Evolutionary conservation across 2,888 invertebrate species (phyloP), one percentile per base, ranked within the genome.

Genomic region (Chrysodeixis includens): DNA sequence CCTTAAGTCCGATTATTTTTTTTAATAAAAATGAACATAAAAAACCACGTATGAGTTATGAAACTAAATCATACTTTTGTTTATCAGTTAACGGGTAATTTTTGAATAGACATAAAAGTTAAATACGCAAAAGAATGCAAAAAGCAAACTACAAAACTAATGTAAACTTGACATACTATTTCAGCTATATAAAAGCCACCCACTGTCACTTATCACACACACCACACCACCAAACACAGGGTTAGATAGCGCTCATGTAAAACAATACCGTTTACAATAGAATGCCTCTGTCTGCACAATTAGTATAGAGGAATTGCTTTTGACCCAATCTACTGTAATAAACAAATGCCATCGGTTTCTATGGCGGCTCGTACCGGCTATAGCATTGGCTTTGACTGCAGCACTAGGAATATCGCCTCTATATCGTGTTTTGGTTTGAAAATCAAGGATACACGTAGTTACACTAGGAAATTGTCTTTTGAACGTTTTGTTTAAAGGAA

Each of bases 201-300:
- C 63, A 44, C 66, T 59, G 0, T 10, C 16, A 18, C 62, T 69
- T 0, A 4, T 62, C 5, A 9, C 66, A 81, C 79, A 49, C 12
- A 63, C 78, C 76, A 72, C 64, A 56, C 62, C 18, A 58, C 62
- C 52, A 63, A 71, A 74, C 78, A 75, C 74, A 69, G 79, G 81
- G 76, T 82, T 82, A 84, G 79, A 78, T 80, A 83, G 79, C 82
- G 83, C 78, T 82, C 80, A 82, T 87, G 90, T 90, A 90, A 92
- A 93, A 92, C 90, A 93, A 92, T 92, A 92, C 88, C 83, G 81
- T 83, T 81, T 84, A 85, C 85, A 86, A 84, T 84, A 85, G 86
- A 84, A 90, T 87, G 84, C 88, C 83, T 88, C 87, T 85, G 86
- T 86, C 85, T 88, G 84, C 83, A 89, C 89, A 91, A 92, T 92